phyloP scores from a whole-genome alignment of 2,797 vertebrate species.

The Tangara arthus region DNA sequence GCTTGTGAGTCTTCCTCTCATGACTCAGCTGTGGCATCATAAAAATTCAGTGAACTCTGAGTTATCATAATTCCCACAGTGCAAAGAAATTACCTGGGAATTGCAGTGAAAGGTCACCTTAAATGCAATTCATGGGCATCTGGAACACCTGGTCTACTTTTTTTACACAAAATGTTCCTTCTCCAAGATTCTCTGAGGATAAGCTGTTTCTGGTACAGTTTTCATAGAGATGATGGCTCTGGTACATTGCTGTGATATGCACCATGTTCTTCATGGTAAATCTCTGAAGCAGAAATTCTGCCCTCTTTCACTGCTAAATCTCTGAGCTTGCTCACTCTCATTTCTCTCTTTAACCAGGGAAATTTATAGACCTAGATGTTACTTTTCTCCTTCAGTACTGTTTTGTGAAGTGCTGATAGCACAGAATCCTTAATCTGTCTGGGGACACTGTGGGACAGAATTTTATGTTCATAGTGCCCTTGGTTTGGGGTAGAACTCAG shows the following conservation, averaged over 20 bases:
- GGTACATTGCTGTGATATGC: not conserved
- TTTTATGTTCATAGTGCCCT: not conserved
- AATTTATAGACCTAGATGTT: not conserved
- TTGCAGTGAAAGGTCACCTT: not conserved
- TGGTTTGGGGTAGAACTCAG: not conserved
- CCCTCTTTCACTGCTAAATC: not conserved
- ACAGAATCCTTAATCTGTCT: not conserved
- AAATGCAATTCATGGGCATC: not conserved
- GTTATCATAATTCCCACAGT: not conserved
- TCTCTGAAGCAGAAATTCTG: not conserved
- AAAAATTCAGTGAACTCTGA: not conserved
- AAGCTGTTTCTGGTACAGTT: not conserved
- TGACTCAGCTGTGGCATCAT: not conserved
- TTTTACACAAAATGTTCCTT: not conserved
- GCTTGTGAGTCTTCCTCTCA: not conserved
- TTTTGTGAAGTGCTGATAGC: not conserved
- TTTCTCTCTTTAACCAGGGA: not conserved
- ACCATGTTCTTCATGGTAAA: accelerated
- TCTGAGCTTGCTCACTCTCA: not conserved
- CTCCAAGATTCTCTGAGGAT: not conserved
- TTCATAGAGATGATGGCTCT: not conserved
- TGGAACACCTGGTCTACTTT: not conserved
- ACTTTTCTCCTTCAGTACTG: not conserved
- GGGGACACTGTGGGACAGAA: not conserved
- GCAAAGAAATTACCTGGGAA: not conserved